Conservation (phyloP, 1,140 invertebrate genomes). For the Drosophila triauraria region DNA sequence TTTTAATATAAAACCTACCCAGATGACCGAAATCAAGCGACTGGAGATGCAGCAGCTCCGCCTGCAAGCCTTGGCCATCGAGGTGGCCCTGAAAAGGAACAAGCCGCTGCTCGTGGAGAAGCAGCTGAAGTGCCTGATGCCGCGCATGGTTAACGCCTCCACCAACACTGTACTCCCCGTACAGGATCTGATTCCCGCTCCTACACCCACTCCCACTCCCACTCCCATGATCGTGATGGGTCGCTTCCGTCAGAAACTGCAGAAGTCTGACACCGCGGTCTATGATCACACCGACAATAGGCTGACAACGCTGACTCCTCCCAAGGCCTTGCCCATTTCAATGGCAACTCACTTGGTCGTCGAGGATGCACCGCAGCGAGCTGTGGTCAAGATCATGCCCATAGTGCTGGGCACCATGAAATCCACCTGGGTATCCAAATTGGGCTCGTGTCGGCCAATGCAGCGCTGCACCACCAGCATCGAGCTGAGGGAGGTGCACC, state of each 20-base stretch:
- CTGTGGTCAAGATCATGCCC: neutral
- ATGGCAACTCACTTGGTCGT: neutral
- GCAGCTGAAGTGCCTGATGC: neutral
- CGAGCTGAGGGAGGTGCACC: neutral
- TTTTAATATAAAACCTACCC: neutral
- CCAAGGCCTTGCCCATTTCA: neutral
- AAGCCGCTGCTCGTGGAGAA: neutral
- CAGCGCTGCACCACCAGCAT: conserved; percentile 1
- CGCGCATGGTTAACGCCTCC: conserved; percentile 11
- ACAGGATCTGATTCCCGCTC: neutral
- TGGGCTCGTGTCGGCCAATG: neutral
- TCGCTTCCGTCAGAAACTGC: conserved; percentile 38
- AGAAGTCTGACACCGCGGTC: conserved; percentile 51
- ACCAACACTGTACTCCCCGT: conserved; percentile 24
- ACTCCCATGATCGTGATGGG: conserved; percentile 20
- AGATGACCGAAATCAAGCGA: conserved; percentile 52
- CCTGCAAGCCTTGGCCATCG: conserved; percentile 29
- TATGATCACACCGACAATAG: conserved; percentile 48
- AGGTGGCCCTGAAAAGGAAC: neutral
- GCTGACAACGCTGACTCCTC: conserved; percentile 2
- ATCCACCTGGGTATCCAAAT: conserved; percentile 8
- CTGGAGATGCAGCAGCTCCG: conserved; percentile 52
- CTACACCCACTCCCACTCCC: neutral
- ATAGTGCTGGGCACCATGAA: neutral
- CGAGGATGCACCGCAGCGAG: conserved; percentile 23